phyloP scores from a whole-genome alignment of 2,113 vertebrate genomes.

The Ginglymostoma cirratum region DNA sequence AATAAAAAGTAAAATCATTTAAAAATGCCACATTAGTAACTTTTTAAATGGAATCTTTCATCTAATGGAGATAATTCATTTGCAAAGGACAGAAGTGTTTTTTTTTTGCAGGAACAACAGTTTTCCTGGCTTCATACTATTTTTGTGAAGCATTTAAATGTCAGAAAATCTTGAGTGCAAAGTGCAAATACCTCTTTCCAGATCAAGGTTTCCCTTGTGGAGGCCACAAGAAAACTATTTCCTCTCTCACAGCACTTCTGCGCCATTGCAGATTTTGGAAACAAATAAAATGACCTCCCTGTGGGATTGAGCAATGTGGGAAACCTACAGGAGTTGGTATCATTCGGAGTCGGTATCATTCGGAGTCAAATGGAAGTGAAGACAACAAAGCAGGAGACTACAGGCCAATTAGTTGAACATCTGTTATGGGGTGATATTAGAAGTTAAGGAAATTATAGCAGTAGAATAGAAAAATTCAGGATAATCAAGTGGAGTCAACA shows the following conservation, averaged over 20 bases:
- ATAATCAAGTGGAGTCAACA: too few species aligned
- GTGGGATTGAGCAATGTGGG: background rate
- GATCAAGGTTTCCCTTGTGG: background rate
- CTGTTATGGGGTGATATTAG: too few species aligned
- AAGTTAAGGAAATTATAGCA: too few species aligned
- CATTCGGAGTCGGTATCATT: background rate
- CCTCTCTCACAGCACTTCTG: background rate
- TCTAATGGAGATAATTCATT: background rate
- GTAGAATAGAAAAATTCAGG: too few species aligned
- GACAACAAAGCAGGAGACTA: too few species aligned
- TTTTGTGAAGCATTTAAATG: background rate
- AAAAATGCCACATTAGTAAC: background rate
- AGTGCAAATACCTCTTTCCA: background rate
- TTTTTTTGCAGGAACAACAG: background rate
- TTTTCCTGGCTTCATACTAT: background rate
- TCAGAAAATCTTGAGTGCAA: background rate
- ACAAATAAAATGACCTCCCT: background rate
- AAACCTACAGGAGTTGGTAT: background rate
- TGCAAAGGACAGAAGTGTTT: background rate
- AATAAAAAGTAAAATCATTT: background rate
- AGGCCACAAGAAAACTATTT: background rate
- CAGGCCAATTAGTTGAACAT: too few species aligned
- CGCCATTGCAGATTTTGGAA: background rate
- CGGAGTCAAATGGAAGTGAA: too few species aligned
- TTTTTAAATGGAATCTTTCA: background rate